Evolutionary conservation across 2,888 invertebrate species (phyloP).

Genomic region (Bombylius discolor): DNA sequence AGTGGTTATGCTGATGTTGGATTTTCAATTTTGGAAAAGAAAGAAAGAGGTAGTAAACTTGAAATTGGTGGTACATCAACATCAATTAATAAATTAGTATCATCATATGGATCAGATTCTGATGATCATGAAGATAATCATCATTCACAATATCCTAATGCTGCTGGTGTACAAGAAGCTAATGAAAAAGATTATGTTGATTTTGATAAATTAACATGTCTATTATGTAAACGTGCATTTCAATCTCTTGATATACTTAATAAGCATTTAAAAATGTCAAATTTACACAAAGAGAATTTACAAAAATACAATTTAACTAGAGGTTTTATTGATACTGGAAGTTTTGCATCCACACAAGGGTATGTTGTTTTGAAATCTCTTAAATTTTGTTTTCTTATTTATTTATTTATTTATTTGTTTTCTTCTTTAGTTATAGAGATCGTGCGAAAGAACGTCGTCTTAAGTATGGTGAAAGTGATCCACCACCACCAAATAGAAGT

Average conservation of each 20-base stretch:
- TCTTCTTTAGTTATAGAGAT: slow-evolving; percentile 58
- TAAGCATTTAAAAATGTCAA: slow-evolving; percentile 86
- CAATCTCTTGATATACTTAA: slow-evolving; percentile 75
- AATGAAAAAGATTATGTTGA: slow-evolving; percentile 73
- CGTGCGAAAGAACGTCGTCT: slow-evolving; percentile 89
- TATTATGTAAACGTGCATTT: slow-evolving; percentile 91
- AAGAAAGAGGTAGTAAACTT: slow-evolving; percentile 35
- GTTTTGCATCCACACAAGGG: slow-evolving; percentile 9
- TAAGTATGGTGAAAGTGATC: slow-evolving; percentile 83
- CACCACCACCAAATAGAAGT: slow-evolving; percentile 56
- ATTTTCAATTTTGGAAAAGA: slow-evolving; percentile 79
- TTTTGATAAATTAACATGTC: slow-evolving; percentile 79
- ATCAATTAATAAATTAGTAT: slow-evolving; percentile 46
- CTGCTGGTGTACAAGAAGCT: slow-evolving; percentile 32
- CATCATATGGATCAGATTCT: slow-evolving; percentile 67
- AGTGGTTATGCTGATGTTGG: slow-evolving; percentile 81
- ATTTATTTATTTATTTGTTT: not conserved
- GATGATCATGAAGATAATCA: slow-evolving; percentile 24
- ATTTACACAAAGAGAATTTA: slow-evolving; percentile 85
- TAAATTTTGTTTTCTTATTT: not conserved
- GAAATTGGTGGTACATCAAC: slow-evolving; percentile 20
- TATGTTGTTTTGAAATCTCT: not conserved
- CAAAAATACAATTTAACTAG: slow-evolving; percentile 37
- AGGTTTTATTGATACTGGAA: slow-evolving; percentile 12
- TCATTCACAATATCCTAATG: slow-evolving; percentile 4